Evolutionary conservation across 2,113 vertebrate genomes (phyloP), one percentile per base, ranked within the genome.

Genomic region (Andinoacara biseriatus): DNA sequence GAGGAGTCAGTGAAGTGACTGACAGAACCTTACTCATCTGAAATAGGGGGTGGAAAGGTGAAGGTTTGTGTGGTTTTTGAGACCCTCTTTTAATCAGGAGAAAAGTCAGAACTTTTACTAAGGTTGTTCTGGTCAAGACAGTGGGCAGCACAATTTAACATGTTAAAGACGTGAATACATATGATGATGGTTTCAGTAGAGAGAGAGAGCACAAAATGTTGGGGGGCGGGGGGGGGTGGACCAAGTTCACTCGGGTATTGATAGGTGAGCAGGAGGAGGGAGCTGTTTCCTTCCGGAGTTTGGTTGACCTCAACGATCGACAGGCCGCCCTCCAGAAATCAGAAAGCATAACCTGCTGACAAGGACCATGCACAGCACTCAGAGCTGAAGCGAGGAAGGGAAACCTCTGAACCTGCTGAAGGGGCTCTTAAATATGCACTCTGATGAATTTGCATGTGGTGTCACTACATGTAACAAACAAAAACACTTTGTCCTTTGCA

Each of bases 261-360:
- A 87, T 87, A 91, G 82, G 62, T 85, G 79, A 87, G 85, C 61
- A 81, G 87, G 46, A 72, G 87, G 76, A 78, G 87, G 87, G 80
- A 83, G 82, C 43, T n/a, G 49, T 91, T 93, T 94, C 93, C 92
- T 94, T 93, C 90, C 91, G 88, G 90, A 86, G 86, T 85, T 91
- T 84, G 80, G 80, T 78, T 91, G 91, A 93, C 93, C 91, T 91
- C 87, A 89, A 87, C 40, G 40, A 93, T 90, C 24, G 78, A 87
- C 81, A 82, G 82, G 81, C 67, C 85, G 80, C 76, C 83, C 90
- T 90, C 83, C 49, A 81, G 74, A 90, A 89, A 87, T 87, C 83
- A 86, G 35, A 86, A 67, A 76, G 58, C 2, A 7, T 15, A 49
- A 87, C 86, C 79, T 79, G 67, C 69, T 91, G 90, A 91, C 86